Base-by-base conservation (phyloP, 2,888 invertebrate genomes). In the Masnerella sp. region DNA sequence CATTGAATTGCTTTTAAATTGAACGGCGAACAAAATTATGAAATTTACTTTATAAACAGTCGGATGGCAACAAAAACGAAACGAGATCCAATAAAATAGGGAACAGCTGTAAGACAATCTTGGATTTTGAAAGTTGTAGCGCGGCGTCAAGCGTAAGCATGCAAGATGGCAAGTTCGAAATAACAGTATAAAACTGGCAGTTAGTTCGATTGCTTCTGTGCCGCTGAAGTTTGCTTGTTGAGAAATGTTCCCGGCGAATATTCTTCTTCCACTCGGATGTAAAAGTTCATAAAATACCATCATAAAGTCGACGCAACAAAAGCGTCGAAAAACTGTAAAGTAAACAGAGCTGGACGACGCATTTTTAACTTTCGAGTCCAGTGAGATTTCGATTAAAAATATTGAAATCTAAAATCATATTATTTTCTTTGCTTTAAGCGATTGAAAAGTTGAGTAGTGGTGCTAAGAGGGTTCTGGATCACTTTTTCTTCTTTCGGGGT, bases 221-320 rank as follows among this genome's bases (percentile, higher is more conserved):
- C 32, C 15, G 45, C 40, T 56, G 32, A 34, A 67, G 65, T 67
- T 65, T 56, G 36, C 65, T 67, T 58, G 58, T 58, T 67, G 58
- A 56, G 36, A 67, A 36, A 67, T 65, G 45, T 58, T 67, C 42
- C 45, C 25, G 25, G 9, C 9, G 36, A 64, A 52, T 43, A 64
- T 62, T 51, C 62, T 49, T 62, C 22, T 49, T 49, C 17, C 15
- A 22, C n/a, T 11, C 25, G 15, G 54, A 64, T 42, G 28, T 43
- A 32, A 38, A 51, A 62, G 42, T 62, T 52, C 47, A 45, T 36
- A 45, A 54, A 54, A 65, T 56, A 47, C 25, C 28, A 28, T 45
- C 42, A 62, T 47, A 40, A 52, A 52, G 30, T 64, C 43, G 20
- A n/a, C 11, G 11, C 11, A 25, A 25, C 52, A 25, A 25, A 36